Percentiles rank a stretch among this genome's conserved stretches.
phyloP scores from a whole-genome alignment of 2,797 vertebrate species.

The Sternotherus odoratus region DNA sequence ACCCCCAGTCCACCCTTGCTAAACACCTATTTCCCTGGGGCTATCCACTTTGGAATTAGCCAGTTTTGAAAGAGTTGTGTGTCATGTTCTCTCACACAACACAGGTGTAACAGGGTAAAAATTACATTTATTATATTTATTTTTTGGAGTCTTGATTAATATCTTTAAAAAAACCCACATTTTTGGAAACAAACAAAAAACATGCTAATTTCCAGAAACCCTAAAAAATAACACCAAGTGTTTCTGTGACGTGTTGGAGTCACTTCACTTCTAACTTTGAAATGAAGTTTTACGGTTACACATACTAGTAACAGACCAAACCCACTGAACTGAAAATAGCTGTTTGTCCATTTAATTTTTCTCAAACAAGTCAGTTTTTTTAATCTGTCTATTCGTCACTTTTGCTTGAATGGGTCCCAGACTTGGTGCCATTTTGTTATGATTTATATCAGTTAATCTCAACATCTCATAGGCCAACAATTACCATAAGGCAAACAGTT shows the following conservation, averaged over 20 bases:
- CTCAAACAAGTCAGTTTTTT: not conserved
- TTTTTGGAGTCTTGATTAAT: not conserved
- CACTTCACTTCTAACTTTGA: not conserved
- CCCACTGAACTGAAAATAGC: not conserved
- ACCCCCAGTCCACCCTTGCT: not conserved
- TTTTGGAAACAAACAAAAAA: not conserved
- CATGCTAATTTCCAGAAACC: not conserved
- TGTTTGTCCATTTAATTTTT: not conserved
- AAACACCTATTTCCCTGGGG: not conserved
- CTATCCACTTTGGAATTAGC: not conserved
- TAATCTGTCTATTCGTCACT: not conserved
- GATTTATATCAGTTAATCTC: not conserved
- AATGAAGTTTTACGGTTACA: not conserved
- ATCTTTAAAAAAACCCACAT: not conserved
- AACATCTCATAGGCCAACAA: not conserved
- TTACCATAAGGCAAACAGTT: not conserved
- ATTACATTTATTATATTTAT: not conserved
- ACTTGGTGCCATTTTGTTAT: not conserved
- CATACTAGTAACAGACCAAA: not conserved
- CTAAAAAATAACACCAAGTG: not conserved
- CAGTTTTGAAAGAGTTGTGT: not conserved
- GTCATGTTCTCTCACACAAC: not conserved
- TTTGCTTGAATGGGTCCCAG: not conserved
- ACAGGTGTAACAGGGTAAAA: not conserved
- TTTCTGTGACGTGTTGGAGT: not conserved